Conservation (phyloP, 2,113 vertebrate species). For the Brienomyrus brachyistius region DNA sequence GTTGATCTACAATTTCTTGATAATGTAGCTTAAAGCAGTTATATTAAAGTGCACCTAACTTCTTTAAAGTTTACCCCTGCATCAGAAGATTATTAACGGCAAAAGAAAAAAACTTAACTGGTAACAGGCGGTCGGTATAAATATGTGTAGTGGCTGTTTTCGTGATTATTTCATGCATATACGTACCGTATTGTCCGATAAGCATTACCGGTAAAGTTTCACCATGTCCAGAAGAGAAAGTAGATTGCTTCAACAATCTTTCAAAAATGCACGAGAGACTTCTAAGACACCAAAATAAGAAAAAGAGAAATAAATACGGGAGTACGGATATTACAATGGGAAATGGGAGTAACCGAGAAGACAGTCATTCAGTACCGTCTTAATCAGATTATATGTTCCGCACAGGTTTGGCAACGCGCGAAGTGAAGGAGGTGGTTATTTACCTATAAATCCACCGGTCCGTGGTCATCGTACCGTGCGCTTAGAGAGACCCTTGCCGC, state of each 20-base stretch:
- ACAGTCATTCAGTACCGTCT: slow-evolving; percentile 50
- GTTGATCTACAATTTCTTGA: neutral
- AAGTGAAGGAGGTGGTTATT: slow-evolving; percentile 5
- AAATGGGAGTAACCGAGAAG: slow-evolving; percentile 70
- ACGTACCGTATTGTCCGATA: slow-evolving; percentile 68
- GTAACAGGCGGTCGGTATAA: neutral
- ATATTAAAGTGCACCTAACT: neutral
- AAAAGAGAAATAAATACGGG: neutral
- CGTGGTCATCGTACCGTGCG: neutral
- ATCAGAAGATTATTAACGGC: neutral
- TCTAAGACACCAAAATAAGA: neutral
- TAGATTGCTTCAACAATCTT: neutral
- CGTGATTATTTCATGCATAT: slow-evolving; percentile 21
- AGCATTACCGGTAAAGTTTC: slow-evolving; percentile 78
- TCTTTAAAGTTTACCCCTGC: neutral
- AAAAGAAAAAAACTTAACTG: neutral
- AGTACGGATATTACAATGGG: slow-evolving; percentile 82
- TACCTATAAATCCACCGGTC: slow-evolving; percentile 14
- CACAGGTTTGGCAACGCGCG: slow-evolving; percentile 23
- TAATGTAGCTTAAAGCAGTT: neutral
- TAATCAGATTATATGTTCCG: slow-evolving; percentile 55
- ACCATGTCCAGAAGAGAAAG: slow-evolving; percentile 49
- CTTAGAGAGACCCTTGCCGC: neutral
- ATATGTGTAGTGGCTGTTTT: neutral
- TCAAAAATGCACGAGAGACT: neutral